Evolutionary conservation across 2,888 invertebrate species (phyloP).

Genomic region (Cantharis lateralis): DNA sequence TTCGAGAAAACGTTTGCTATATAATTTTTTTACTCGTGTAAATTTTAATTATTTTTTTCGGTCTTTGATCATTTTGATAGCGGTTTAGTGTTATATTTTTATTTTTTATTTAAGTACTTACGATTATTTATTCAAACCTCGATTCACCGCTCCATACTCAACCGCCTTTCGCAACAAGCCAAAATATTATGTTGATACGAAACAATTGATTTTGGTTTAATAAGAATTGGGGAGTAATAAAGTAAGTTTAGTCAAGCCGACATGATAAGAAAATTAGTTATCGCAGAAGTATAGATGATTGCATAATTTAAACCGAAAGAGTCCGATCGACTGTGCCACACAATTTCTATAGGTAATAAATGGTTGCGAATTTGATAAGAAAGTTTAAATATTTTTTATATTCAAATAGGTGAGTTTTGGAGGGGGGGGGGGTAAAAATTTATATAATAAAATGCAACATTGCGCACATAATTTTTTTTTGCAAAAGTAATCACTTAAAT

Average conservation of each 20-base stretch:
- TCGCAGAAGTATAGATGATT: not conserved
- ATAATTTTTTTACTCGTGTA: constrained; percentile 2
- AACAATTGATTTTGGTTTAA: not conserved
- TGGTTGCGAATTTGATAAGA: not conserved
- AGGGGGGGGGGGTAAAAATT: not conserved
- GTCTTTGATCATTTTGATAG: not conserved
- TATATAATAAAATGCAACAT: not conserved
- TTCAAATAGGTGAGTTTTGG: no score
- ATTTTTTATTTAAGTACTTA: no score
- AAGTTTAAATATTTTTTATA: not conserved
- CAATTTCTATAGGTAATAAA: not conserved
- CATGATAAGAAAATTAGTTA: not conserved
- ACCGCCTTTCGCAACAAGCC: not conserved
- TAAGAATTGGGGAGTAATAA: not conserved
- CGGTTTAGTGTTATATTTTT: not conserved
- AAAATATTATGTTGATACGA: not conserved
- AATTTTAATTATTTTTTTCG: not conserved
- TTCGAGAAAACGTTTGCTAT: constrained; percentile 14
- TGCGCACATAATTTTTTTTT: not conserved
- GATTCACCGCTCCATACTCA: not conserved
- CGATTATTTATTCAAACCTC: not conserved
- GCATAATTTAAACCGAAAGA: not conserved
- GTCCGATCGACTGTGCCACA: not conserved
- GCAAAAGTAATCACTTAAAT: not conserved
- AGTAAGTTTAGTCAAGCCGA: not conserved